phyloP scores from a whole-genome alignment of 2,888 invertebrate genomes.

The Atrina japonica region DNA sequence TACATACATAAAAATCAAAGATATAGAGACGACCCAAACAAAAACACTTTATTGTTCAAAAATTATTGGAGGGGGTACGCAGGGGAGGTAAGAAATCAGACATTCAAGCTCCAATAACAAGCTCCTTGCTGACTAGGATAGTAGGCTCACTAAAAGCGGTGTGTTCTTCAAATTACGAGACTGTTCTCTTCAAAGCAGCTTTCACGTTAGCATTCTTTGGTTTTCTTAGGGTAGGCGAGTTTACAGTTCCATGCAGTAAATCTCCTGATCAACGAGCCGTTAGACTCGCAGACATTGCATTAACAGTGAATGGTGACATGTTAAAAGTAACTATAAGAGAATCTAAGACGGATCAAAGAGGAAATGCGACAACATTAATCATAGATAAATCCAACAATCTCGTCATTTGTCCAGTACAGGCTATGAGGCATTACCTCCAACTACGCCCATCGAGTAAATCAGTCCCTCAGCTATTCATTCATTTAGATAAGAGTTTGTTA shows the following conservation, averaged over 20 bases:
- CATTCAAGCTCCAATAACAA: not conserved
- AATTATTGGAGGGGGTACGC: not conserved
- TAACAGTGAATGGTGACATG: not conserved
- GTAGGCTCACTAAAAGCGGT: not conserved
- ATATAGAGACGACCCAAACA: no score
- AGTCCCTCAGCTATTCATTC: not conserved
- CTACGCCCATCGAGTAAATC: not conserved
- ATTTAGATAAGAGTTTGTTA: not conserved
- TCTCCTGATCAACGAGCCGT: not conserved
- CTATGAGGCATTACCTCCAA: not conserved
- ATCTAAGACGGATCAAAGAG: conserved; percentile 5
- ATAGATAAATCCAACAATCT: not conserved
- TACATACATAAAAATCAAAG: no score
- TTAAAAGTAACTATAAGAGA: not conserved
- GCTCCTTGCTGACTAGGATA: not conserved
- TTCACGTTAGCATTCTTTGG: not conserved
- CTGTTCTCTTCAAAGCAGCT: not conserved
- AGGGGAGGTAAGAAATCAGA: not conserved
- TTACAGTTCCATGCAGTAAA: not conserved
- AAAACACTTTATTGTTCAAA: not conserved
- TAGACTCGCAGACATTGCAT: not conserved
- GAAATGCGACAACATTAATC: not conserved
- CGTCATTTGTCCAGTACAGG: not conserved
- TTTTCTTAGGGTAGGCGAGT: not conserved
- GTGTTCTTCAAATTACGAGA: not conserved